phyloP scores from a whole-genome alignment of 2,888 invertebrate species.

The Aspidapion aeneum region DNA sequence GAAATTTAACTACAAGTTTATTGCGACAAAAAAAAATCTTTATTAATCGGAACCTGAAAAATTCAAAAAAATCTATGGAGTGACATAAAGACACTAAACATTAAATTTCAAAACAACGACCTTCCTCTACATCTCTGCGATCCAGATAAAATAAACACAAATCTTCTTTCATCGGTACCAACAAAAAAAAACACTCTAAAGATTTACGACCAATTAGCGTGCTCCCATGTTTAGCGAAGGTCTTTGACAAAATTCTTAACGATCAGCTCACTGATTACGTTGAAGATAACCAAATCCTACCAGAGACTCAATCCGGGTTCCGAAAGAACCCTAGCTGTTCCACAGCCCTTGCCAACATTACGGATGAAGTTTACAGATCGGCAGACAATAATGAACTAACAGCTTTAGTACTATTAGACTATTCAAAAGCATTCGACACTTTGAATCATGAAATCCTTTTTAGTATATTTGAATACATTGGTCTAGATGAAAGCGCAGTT shows the following conservation, averaged over 20 bases:
- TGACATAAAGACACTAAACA: background rate
- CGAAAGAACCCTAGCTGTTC: background rate
- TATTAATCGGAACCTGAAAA: background rate
- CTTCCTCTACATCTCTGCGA: background rate
- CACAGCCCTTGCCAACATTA: background rate
- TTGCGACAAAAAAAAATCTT: background rate
- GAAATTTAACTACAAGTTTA: background rate
- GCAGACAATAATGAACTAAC: background rate
- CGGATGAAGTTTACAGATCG: background rate
- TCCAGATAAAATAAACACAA: background rate
- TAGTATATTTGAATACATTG: background rate
- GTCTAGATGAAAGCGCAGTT: background rate
- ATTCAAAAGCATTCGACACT: background rate
- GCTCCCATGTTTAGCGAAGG: conserved; percentile 5
- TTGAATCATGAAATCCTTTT: background rate
- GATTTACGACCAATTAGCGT: conserved; percentile 9
- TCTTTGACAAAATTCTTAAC: background rate
- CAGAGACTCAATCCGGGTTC: background rate
- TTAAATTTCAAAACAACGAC: background rate
- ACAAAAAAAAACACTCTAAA: background rate
- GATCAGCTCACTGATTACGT: background rate
- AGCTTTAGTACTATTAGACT: background rate
- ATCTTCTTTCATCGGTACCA: background rate
- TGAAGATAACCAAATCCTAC: background rate
- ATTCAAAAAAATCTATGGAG: background rate